These are phyloP conservation scores for Platycercus adscitus DNA, from an alignment of 2,113 vertebrate species.

Conservation along the genomic window DNA sequence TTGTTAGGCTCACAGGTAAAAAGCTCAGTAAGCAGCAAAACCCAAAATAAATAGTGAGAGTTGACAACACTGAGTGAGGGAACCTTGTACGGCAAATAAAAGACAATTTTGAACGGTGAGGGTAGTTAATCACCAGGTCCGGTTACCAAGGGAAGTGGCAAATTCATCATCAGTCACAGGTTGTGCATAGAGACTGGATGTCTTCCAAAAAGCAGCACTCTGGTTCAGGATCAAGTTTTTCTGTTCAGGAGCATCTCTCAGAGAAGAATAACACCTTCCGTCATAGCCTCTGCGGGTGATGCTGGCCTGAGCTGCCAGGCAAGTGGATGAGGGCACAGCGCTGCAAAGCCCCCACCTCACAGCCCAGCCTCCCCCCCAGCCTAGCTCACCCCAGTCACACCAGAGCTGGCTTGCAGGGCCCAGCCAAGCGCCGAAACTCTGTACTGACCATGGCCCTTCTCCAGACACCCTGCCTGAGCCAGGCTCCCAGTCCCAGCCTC, in stretches of 20 bases:
- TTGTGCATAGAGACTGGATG: background rate
- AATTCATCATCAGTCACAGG: conserved; percentile 55
- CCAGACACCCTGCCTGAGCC: background rate
- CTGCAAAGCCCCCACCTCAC: background rate
- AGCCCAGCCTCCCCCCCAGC: background rate
- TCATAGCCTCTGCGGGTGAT: fast-evolving
- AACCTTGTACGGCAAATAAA: conserved; percentile 48
- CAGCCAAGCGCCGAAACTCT: background rate
- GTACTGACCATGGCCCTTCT: background rate
- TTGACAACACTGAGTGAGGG: conserved; percentile 27
- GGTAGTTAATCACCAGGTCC: conserved; percentile 28
- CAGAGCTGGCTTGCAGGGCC: background rate
- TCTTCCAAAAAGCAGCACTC: background rate
- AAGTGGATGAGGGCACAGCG: fast-evolving
- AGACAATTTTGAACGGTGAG: conserved; percentile 30
- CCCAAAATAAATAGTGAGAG: conserved; percentile 42
- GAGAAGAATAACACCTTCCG: background rate
- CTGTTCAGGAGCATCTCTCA: background rate
- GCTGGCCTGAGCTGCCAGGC: background rate
- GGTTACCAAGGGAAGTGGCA: conserved; percentile 48
- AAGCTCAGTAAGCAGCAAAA: conserved; percentile 49
- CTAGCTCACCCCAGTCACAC: background rate
- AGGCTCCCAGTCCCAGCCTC: background rate
- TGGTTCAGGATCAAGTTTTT: background rate
- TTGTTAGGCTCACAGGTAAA: conserved; percentile 59